Evolutionary conservation across 2,888 invertebrate species (phyloP), one percentile per base, ranked within the genome.

Genomic region (Arctia plantaginis): DNA sequence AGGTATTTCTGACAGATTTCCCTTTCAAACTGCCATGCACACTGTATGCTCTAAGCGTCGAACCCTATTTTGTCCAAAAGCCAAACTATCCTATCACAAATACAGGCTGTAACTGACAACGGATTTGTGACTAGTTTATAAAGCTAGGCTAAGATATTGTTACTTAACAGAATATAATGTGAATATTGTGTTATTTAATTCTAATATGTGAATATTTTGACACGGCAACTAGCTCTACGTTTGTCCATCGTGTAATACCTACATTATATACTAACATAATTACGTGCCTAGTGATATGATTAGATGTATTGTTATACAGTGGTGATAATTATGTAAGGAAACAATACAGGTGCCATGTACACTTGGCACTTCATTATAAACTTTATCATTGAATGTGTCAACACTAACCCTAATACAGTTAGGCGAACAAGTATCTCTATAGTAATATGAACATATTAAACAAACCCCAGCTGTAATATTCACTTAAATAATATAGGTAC

Each of bases 31-130:
- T 62, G 15, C 33, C 12, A 70, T 30, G n/a, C n/a, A n/a, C n/a
- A n/a, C n/a, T n/a, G 41, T 44, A 33, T 30, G 30, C 30, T 62
- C 41, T 70, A 70, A 70, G 41, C 12, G 13, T 70, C 30, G 70
- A 80, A 65, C 77, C 79, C 73, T 80, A 74, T 82, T 82, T 78
- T 84, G 86, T 88, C 83, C 83, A 84, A 82, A 84, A 78, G 83
- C 75, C 81, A 77, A 80, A 81, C 80, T 82, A 90, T 91, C 89
- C 90, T 92, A 91, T 90, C 88, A 88, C 88, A 90, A 77, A 87
- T 85, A 89, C 94, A 90, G 95, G 95, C 94, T 94, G 94, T 95
- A 93, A 94, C 88, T 92, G 91, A 95, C 92, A 93, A 95, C 91
- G 95, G 95, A 95, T 95, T 95, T 95, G 95, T 94, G 92, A 94